Conservation (phyloP, 2,888 invertebrate species). For the Machimus rusticus region DNA sequence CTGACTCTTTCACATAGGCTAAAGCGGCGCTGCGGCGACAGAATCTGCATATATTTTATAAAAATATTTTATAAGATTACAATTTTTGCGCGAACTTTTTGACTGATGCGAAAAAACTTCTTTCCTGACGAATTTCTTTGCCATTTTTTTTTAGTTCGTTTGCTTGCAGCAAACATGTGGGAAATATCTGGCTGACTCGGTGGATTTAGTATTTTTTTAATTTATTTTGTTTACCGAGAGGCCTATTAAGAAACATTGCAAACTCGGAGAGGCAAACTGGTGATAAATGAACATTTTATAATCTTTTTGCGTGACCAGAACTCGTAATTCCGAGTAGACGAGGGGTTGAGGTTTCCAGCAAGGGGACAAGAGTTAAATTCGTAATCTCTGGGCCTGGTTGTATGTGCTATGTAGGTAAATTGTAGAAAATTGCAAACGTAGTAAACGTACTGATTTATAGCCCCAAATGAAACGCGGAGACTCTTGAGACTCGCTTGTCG, state of each 20-base stretch:
- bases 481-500: neutral
- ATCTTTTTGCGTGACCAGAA: conserved; percentile 26
- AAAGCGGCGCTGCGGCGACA: neutral
- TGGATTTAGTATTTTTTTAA: neutral
- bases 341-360: neutral
- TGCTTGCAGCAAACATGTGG: neutral
- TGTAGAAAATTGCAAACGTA: neutral
- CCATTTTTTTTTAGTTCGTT: neutral
- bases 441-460: neutral
- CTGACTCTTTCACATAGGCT: neutral
- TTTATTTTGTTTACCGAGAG: conserved; percentile 29
- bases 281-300: conserved; percentile 22
- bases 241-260: conserved; percentile 20
- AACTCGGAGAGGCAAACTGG: neutral
- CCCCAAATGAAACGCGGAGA: neutral
- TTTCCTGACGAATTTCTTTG: neutral
- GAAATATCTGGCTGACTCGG: neutral
- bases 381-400: neutral
- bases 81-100: neutral
- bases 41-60: neutral
- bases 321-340: neutral
- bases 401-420: neutral
- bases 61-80: neutral
- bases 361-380: neutral
- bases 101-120: neutral